phyloP scores from a whole-genome alignment of 2,888 invertebrate species.

The Erpobdella octoculata region DNA sequence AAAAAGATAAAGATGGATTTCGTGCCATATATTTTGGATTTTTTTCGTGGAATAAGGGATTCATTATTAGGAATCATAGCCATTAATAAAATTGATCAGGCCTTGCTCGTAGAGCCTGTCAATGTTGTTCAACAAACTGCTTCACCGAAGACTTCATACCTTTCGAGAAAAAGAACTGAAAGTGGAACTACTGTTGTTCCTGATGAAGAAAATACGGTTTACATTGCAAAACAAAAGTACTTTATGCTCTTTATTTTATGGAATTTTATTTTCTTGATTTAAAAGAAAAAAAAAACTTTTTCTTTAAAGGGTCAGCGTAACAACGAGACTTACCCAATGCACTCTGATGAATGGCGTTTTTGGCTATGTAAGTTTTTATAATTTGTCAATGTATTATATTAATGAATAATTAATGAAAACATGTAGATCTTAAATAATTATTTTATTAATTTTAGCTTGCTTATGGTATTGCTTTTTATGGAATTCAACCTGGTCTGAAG shows the following conservation, averaged over 20 bases:
- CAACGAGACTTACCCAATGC: not conserved
- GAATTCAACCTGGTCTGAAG: not conserved
- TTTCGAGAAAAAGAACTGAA: conserved; percentile 3
- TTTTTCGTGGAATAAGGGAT: conserved; percentile 12
- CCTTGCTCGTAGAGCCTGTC: not conserved
- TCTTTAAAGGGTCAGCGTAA: no score
- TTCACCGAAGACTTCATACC: not conserved
- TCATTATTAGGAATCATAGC: conserved; percentile 5
- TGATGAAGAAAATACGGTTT: conserved; percentile 5
- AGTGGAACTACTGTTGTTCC: not conserved
- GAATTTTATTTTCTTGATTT: not conserved
- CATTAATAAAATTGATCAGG: conserved; percentile 3
- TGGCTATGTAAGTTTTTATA: conserved; percentile 1
- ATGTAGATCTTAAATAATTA: no score
- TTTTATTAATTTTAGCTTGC: not conserved
- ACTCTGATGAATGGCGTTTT: not conserved
- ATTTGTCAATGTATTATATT: not conserved
- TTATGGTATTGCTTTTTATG: conserved; percentile 2
- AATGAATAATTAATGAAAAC: no score
- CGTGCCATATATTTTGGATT: no score
- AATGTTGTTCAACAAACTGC: not conserved
- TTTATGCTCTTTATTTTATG: not conserved
- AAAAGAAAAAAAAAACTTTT: conserved; percentile 4
- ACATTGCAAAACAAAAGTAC: not conserved
- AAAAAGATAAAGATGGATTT: no score